Percentiles rank a stretch among this genome's conserved stretches.
These are phyloP conservation scores for Cranoglanis bouderius DNA, from an alignment of 2,113 vertebrate species.

Conservation along the genomic window DNA sequence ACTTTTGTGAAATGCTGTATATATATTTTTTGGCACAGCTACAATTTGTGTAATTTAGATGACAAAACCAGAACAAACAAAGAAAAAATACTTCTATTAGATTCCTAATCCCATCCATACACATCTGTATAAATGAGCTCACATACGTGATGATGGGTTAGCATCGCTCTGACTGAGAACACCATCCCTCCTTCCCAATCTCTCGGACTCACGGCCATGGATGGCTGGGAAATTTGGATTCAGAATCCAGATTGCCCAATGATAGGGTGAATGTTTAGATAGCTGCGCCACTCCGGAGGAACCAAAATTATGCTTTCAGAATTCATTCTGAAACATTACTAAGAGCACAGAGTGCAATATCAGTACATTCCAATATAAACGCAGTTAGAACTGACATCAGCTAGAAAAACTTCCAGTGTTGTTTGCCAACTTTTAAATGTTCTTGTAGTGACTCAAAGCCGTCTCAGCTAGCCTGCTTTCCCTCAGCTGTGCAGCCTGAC, in stretches of 20 bases:
- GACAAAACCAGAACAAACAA: not conserved
- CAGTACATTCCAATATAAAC: not conserved
- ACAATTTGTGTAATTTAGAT: not conserved
- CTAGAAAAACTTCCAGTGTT: not conserved
- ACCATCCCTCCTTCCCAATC: not conserved
- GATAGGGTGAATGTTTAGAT: not conserved
- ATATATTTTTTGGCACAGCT: no score
- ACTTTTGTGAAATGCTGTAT: no score
- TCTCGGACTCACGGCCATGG: not conserved
- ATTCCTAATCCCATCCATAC: not conserved
- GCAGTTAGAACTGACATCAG: constrained; percentile 3
- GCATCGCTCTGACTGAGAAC: not conserved
- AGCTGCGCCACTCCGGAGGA: not conserved
- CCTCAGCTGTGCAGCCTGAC: not conserved
- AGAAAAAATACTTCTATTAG: not conserved
- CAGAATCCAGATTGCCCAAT: not conserved
- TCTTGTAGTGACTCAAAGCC: not conserved
- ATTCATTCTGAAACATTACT: not conserved
- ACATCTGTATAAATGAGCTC: not conserved
- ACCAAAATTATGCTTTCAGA: constrained; percentile 16
- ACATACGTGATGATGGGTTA: not conserved
- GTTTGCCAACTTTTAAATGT: not conserved
- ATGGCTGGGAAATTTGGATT: not conserved
- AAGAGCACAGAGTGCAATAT: not conserved
- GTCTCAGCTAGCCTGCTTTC: not conserved